Evolutionary conservation across 2,888 invertebrate genomes (phyloP).

Genomic region (Apotomis betuletana): DNA sequence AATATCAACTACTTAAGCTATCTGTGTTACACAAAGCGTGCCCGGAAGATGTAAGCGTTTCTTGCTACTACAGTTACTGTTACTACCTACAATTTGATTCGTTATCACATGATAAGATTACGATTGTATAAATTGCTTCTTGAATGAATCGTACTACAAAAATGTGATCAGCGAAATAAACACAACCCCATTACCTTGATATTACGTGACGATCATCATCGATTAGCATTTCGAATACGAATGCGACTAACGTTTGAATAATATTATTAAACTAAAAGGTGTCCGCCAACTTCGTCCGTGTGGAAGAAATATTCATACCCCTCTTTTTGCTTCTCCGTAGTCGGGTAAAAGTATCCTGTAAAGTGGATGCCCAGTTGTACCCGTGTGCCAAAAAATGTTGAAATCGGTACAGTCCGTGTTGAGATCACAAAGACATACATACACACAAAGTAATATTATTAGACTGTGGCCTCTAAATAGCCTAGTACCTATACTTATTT

Average conservation of each 20-base stretch:
- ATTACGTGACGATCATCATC: constrained; percentile 53
- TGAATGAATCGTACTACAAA: constrained; percentile 43
- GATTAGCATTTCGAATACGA: constrained; percentile 58
- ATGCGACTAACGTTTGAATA: constrained; percentile 41
- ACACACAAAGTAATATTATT: too few relatives aligned
- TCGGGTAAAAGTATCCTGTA: too few relatives aligned
- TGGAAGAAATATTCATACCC: too few relatives aligned
- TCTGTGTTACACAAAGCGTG: neutral
- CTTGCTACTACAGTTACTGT: constrained; percentile 16
- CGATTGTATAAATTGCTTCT: constrained; percentile 34
- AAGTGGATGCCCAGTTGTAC: too few relatives aligned
- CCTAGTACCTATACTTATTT: too few relatives aligned
- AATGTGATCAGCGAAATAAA: constrained; percentile 46
- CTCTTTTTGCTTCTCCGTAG: too few relatives aligned
- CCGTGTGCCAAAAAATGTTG: too few relatives aligned
- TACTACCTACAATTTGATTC: constrained; percentile 27
- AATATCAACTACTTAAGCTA: neutral
- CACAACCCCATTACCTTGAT: constrained; percentile 50
- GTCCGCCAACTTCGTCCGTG: too few relatives aligned
- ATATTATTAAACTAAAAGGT: constrained; percentile 44
- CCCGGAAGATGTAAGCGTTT: neutral
- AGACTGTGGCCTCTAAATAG: too few relatives aligned
- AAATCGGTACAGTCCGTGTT: too few relatives aligned
- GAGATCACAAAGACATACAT: too few relatives aligned
- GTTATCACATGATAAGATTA: constrained; percentile 42